Evolutionary conservation across 2,888 invertebrate species (phyloP).

Genomic region (Drepana falcataria): DNA sequence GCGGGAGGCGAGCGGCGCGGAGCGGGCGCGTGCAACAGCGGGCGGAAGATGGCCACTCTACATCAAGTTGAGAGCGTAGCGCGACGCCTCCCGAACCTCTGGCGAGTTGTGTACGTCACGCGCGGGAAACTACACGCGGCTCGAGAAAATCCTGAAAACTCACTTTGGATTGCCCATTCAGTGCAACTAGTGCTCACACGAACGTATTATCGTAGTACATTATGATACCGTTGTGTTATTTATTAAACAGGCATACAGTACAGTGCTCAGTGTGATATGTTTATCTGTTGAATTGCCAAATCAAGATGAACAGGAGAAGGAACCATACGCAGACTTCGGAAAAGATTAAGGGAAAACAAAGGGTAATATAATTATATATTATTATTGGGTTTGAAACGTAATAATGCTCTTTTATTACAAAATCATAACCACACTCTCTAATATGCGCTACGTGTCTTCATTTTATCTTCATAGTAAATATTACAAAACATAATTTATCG

Average conservation of each 20-base stretch:
- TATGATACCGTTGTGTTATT: background rate
- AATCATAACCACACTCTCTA: no score
- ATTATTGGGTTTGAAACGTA: no score
- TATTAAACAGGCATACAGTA: background rate
- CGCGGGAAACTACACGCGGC: slow-evolving; percentile 21
- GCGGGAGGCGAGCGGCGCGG: slow-evolving; percentile 42
- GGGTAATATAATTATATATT: slow-evolving; percentile 40
- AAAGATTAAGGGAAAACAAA: slow-evolving; percentile 55
- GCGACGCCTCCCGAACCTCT: slow-evolving; percentile 50
- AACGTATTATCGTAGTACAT: background rate
- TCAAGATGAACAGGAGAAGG: slow-evolving; percentile 42
- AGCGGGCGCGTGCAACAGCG: slow-evolving; percentile 25
- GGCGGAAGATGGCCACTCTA: slow-evolving; percentile 52
- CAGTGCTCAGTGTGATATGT: slow-evolving; percentile 1
- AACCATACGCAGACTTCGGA: slow-evolving; percentile 46
- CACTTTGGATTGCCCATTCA: background rate
- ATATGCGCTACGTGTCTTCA: no score
- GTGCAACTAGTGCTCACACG: background rate
- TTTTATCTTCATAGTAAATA: no score
- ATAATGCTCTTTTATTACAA: no score
- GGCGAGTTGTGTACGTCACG: slow-evolving; percentile 14
- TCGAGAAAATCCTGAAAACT: slow-evolving; percentile 5
- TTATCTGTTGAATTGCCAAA: slow-evolving; percentile 12
- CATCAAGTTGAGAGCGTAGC: slow-evolving; percentile 47
- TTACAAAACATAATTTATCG: no score